Evolutionary conservation across 2,888 invertebrate genomes (phyloP).

Genomic region (Thelaira solivaga): DNA sequence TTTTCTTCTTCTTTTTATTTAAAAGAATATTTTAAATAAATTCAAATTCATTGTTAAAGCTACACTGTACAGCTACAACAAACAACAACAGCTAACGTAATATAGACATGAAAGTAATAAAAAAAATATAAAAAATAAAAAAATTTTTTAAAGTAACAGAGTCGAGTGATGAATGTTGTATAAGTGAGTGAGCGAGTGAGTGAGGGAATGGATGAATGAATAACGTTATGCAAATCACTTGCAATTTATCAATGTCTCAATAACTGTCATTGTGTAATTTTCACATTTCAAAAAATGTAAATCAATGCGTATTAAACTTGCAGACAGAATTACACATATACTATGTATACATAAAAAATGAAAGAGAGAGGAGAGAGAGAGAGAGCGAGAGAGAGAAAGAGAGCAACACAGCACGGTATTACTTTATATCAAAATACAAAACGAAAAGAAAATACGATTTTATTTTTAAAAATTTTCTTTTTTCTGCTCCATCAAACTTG

Average conservation of each 20-base stretch:
- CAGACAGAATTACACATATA: constrained; percentile 2
- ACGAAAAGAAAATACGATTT: background rate
- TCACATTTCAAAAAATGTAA: constrained; percentile 63
- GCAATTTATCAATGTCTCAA: constrained; percentile 63
- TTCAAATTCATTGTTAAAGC: constrained; percentile 41
- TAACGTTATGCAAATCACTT: constrained; percentile 61
- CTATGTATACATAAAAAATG: background rate
- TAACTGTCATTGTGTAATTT: constrained; percentile 64
- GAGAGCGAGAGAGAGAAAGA: no score
- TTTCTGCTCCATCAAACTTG: constrained; percentile 1
- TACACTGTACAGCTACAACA: background rate
- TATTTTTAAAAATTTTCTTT: no score
- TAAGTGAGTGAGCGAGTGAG: background rate
- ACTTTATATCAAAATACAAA: constrained; percentile 4
- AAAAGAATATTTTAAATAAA: constrained; percentile 25
- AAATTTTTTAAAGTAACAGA: constrained; percentile 31
- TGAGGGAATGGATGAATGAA: constrained; percentile 43
- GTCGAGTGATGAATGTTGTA: constrained; percentile 7
- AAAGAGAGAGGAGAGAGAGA: no score
- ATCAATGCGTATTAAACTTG: constrained; percentile 50
- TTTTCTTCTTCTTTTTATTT: background rate
- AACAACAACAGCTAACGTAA: constrained; percentile 10
- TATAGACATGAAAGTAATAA: constrained; percentile 8
- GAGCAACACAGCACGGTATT: no score
- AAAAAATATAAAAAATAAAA: no score